Conservation (phyloP, 2,113 vertebrate species). For the Brachyhypopomus gauderio region DNA sequence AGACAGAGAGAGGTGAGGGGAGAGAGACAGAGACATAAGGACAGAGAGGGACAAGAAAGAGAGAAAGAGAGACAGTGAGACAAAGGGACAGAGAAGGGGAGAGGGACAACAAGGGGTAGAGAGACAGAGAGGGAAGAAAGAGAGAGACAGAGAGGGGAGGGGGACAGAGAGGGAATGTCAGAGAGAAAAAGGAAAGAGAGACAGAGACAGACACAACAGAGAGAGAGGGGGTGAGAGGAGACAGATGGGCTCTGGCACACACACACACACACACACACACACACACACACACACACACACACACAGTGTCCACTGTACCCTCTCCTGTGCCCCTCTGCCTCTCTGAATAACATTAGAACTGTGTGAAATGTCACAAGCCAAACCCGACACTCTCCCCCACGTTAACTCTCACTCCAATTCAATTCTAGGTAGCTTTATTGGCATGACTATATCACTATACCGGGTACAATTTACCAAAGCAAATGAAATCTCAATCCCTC, state of each 20-base stretch:
- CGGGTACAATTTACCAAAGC: too few species aligned
- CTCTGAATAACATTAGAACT: slow-evolving; percentile 49
- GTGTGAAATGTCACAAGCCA: slow-evolving; percentile 47
- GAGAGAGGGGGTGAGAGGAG: slow-evolving; percentile 33
- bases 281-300: not conserved
- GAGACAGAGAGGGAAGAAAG: not conserved
- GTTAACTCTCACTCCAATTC: not conserved
- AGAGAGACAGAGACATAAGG: not conserved
- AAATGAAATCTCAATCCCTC: not conserved
- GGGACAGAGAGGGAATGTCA: slow-evolving; percentile 41
- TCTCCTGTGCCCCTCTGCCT: slow-evolving; percentile 26
- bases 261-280: too few species aligned
- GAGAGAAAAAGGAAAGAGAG: slow-evolving; percentile 67
- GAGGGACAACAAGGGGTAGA: slow-evolving; percentile 20
- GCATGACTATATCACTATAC: too few species aligned
- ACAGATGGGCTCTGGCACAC: not conserved
- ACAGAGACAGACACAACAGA: slow-evolving; percentile 57
- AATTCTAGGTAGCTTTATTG: too few species aligned
- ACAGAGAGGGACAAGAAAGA: not conserved
- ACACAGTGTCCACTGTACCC: slow-evolving; percentile 13
- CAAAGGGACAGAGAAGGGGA: slow-evolving; percentile 29
- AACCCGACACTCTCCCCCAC: slow-evolving; percentile 11
- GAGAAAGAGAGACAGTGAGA: not conserved
- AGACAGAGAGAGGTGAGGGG: not conserved
- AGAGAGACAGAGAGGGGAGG: slow-evolving; percentile 14